phyloP scores from a whole-genome alignment of 1,140 invertebrate species.

The Helicoverpa armigera region DNA sequence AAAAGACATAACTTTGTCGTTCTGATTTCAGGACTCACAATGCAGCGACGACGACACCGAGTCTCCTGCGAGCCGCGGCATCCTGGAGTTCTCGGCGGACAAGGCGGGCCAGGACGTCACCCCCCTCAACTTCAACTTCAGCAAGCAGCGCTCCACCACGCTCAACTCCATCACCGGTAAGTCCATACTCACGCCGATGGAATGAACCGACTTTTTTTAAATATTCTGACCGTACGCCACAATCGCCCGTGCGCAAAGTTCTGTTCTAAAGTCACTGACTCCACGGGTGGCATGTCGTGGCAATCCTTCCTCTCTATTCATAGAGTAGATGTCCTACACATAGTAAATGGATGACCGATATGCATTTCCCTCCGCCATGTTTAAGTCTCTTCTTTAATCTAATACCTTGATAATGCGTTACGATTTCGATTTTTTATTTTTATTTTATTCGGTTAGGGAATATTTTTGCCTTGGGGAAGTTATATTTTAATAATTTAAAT shows the following conservation, averaged over 20 bases:
- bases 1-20: neutral
- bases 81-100: slow-evolving; percentile 94
- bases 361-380: slow-evolving; percentile 65
- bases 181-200: slow-evolving; percentile 47
- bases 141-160: slow-evolving; percentile 90
- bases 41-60: slow-evolving; percentile 86
- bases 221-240: slow-evolving; percentile 55
- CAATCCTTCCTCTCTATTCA: slow-evolving; percentile 55
- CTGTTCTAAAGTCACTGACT: slow-evolving; percentile 26
- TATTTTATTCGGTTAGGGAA: slow-evolving; percentile 20
- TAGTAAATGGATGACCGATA: slow-evolving; percentile 72
- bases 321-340: slow-evolving; percentile 73
- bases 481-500: slow-evolving; percentile 44
- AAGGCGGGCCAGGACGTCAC: slow-evolving; percentile 96
- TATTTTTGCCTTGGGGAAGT: slow-evolving; percentile 19
- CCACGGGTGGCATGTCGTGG: slow-evolving; percentile 56
- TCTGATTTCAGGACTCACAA: slow-evolving; percentile 74
- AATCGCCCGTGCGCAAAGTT: slow-evolving; percentile 51
- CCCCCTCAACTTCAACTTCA: slow-evolving; percentile 94
- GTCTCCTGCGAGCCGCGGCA: slow-evolving; percentile 88
- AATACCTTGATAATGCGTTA: slow-evolving; percentile 50
- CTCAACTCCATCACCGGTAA: slow-evolving; percentile 92
- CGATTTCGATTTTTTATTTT: slow-evolving; percentile 25
- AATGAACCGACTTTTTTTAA: slow-evolving; percentile 63
- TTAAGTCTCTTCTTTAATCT: slow-evolving; percentile 49